A percentile compares a stretch with the other conserved stretches of the same genome.
phyloP scores from a whole-genome alignment of 2,113 vertebrate genomes.

The Salvator merianae region DNA sequence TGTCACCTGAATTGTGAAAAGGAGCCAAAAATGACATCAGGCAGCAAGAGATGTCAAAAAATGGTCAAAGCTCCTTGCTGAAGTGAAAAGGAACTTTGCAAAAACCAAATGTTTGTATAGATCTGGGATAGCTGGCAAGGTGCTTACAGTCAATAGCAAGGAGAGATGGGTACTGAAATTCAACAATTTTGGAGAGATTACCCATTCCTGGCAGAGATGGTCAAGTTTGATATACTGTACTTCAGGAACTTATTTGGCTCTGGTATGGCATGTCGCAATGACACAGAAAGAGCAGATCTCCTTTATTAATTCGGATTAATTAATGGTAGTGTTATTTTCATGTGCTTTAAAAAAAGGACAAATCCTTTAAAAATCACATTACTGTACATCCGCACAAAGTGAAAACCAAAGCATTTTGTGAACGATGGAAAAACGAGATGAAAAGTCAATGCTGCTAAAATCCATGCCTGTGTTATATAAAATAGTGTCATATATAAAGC shows the following conservation, averaged over 20 bases:
- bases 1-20: slow-evolving; percentile 22
- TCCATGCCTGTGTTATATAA: neutral
- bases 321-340: slow-evolving; percentile 38
- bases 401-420: slow-evolving; percentile 19
- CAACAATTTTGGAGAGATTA: too few species aligned
- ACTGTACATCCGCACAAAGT: slow-evolving; percentile 56
- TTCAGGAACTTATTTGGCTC: slow-evolving; percentile 31
- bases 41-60: slow-evolving; percentile 28
- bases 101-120: slow-evolving; percentile 50
- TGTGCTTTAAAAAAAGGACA: slow-evolving; percentile 13
- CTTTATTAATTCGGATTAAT: slow-evolving; percentile 29
- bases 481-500: neutral
- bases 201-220: slow-evolving; percentile 6
- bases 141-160: too few species aligned
- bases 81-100: slow-evolving; percentile 9
- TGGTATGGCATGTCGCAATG: slow-evolving; percentile 31
- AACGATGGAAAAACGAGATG: neutral
- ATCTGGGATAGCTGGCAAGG: neutral
- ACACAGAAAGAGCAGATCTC: slow-evolving; percentile 37
- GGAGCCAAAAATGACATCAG: neutral
- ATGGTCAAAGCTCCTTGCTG: slow-evolving; percentile 34
- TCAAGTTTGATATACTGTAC: slow-evolving; percentile 63
- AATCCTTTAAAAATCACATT: slow-evolving; percentile 40
- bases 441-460: neutral
- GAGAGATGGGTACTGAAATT: too few species aligned